These are phyloP conservation scores for Goniozus legneri DNA, from an alignment of 1,140 invertebrate species.

Conservation along the genomic window DNA sequence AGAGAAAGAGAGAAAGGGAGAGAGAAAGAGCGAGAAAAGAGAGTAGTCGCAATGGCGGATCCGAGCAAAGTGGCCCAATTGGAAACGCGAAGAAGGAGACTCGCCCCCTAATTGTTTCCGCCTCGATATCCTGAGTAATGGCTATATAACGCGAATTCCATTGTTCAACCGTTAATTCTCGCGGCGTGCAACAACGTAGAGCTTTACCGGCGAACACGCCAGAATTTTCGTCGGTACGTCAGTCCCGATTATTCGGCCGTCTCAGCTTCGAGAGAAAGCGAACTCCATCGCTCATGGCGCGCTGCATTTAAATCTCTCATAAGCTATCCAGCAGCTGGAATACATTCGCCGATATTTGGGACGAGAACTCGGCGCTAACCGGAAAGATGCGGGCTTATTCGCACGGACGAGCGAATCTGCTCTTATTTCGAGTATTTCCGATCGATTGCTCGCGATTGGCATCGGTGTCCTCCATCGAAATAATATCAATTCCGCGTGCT, in stretches of 20 bases:
- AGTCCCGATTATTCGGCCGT: slow-evolving; percentile 26
- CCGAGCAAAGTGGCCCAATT: no score
- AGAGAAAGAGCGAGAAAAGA: neutral
- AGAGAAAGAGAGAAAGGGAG: neutral
- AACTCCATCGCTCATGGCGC: slow-evolving; percentile 25
- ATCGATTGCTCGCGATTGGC: no score
- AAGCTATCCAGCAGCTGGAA: slow-evolving; percentile 11
- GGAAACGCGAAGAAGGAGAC: no score
- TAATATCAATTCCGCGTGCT: no score
- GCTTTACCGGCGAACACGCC: neutral
- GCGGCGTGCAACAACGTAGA: slow-evolving; percentile 19
- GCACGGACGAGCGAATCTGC: slow-evolving; percentile 3
- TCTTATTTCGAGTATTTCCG: slow-evolving; percentile 5
- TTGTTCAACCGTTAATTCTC: slow-evolving; percentile 44
- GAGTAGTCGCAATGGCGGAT: neutral
- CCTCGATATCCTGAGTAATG: slow-evolving; percentile 30
- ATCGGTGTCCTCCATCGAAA: no score
- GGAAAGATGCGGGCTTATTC: slow-evolving; percentile 15
- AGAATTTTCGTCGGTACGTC: slow-evolving; percentile 16
- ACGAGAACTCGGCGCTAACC: slow-evolving; percentile 7
- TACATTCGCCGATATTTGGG: slow-evolving; percentile 7
- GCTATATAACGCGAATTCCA: slow-evolving; percentile 31
- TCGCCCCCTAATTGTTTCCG: slow-evolving; percentile 34
- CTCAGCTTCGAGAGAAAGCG: slow-evolving; percentile 10
- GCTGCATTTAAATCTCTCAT: slow-evolving; percentile 26